Evolutionary conservation across 2,797 vertebrate species (phyloP).

Genomic region (Allobates femoralis): DNA sequence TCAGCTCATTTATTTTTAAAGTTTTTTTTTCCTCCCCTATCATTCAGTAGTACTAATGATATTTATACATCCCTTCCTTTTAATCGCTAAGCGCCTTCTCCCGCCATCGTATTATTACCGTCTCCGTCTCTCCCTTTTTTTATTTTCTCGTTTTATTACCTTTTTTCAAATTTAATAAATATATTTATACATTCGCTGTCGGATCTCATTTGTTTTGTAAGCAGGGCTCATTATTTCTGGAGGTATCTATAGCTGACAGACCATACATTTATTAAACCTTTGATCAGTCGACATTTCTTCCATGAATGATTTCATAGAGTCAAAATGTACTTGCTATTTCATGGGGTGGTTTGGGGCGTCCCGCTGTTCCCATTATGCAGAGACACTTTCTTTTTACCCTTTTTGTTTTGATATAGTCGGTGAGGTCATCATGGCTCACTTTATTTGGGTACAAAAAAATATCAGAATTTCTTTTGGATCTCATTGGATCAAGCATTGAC

Average conservation of each 20-base stretch:
- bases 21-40: slow-evolving; percentile 68
- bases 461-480: neutral
- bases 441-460: neutral
- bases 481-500: neutral
- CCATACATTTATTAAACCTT: slow-evolving; percentile 41
- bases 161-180: slow-evolving; percentile 65
- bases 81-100: slow-evolving; percentile 68
- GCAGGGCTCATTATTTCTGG: slow-evolving; percentile 2
- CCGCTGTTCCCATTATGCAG: slow-evolving; percentile 82
- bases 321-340: slow-evolving; percentile 77
- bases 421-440: neutral
- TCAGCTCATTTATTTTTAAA: slow-evolving; percentile 80
- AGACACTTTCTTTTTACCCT: slow-evolving; percentile 70
- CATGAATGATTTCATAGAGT: slow-evolving; percentile 67
- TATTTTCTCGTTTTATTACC: slow-evolving; percentile 60
- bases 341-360: slow-evolving; percentile 68
- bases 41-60: slow-evolving; percentile 72
- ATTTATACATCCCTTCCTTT: slow-evolving; percentile 70
- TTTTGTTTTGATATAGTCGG: slow-evolving; percentile 11
- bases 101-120: slow-evolving; percentile 51
- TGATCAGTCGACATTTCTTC: slow-evolving; percentile 33
- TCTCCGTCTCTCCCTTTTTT: neutral
- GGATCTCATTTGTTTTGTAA: slow-evolving; percentile 46
- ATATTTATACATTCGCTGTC: slow-evolving; percentile 50
- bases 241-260: slow-evolving; percentile 27